Conservation (phyloP, 2,113 vertebrate genomes). For the Poecilia latipinna region DNA sequence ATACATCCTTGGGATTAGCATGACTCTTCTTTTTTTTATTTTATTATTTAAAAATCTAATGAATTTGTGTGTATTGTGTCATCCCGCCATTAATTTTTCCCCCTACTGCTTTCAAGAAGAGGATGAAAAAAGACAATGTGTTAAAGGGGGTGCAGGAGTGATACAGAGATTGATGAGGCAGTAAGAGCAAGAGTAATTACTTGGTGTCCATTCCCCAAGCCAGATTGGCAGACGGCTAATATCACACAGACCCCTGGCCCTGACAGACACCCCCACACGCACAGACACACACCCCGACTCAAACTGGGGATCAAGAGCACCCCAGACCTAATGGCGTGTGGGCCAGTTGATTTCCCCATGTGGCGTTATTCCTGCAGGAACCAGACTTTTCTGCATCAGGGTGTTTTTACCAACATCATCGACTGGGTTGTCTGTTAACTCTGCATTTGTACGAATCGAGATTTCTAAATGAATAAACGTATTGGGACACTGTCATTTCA, state of each 20-base stretch:
- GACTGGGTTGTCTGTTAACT: slow-evolving; percentile 4
- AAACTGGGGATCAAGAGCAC: slow-evolving; percentile 67
- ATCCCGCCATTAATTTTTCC: slow-evolving; percentile 73
- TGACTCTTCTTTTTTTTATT: slow-evolving; percentile 19
- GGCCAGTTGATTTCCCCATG: slow-evolving; percentile 72
- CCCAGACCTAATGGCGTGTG: slow-evolving; percentile 77
- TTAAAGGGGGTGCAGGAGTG: slow-evolving; percentile 49
- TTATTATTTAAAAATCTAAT: slow-evolving; percentile 60
- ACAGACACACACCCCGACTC: slow-evolving; percentile 42
- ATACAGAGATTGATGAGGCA: slow-evolving; percentile 87
- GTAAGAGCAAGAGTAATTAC: slow-evolving; percentile 87
- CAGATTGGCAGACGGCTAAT: slow-evolving; percentile 87
- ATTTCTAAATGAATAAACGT: background rate
- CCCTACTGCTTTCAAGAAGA: slow-evolving; percentile 59
- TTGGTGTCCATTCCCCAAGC: slow-evolving; percentile 83
- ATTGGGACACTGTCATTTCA: background rate
- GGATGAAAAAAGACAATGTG: slow-evolving; percentile 51
- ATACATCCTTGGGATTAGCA: background rate
- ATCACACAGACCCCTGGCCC: slow-evolving; percentile 84
- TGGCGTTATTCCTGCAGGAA: slow-evolving; percentile 75
- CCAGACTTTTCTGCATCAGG: slow-evolving; percentile 46
- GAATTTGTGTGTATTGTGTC: slow-evolving; percentile 58
- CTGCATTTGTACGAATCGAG: background rate
- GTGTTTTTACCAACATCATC: slow-evolving; percentile 20
- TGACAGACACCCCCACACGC: slow-evolving; percentile 71